Evolutionary conservation across 2,888 invertebrate species (phyloP), one percentile per base, ranked within the genome.

Genomic region (Nomada ferruginata): DNA sequence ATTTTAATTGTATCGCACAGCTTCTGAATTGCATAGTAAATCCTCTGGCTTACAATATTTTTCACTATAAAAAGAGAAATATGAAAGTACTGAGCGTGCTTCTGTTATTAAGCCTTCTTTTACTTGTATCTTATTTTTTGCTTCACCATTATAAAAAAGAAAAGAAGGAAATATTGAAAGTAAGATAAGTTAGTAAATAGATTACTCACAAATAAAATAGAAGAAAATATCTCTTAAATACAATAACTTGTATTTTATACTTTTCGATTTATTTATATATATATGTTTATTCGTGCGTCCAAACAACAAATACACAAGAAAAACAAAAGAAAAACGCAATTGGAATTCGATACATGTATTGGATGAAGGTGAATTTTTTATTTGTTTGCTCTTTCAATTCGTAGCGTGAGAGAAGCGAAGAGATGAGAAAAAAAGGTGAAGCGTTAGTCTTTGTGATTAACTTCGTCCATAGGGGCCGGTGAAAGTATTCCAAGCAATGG

Each of bases 401-500:
- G 5, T 66, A 60, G 47, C 15, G 52, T 53, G 47, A 57, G 47
- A 75, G 52, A 44, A 13, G 20, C 26, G 26, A 76, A 50, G 2
- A 44, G 23, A 70, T 52, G 47, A 36, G 26, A 64, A 23, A 68
- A 57, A 57, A 60, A 82, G 79, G 75, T 65, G 79, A 79, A 84
- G 81, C 79, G 79, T 77, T 72, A 79, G 79, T 44, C 78, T 79
- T 79, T 83, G 79, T 75, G 80, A 85, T 78, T 61, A 52, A 76
- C 47, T 76, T 60, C 55, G 66, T 79, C 66, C 72, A 68, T 69
- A 68, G 53, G 76, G 79, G 75, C 59, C 74, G 89, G 83, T 83
- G 85, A 79, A 76, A 81, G 76, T 85, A 82, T 88, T 89, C 85
- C 91, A 82, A 87, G 88, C 91, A 85, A 81, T 91, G 92, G 92